These are phyloP conservation scores for Limenitis camilla DNA, from an alignment of 2,888 invertebrate genomes.

Conservation along the genomic window DNA sequence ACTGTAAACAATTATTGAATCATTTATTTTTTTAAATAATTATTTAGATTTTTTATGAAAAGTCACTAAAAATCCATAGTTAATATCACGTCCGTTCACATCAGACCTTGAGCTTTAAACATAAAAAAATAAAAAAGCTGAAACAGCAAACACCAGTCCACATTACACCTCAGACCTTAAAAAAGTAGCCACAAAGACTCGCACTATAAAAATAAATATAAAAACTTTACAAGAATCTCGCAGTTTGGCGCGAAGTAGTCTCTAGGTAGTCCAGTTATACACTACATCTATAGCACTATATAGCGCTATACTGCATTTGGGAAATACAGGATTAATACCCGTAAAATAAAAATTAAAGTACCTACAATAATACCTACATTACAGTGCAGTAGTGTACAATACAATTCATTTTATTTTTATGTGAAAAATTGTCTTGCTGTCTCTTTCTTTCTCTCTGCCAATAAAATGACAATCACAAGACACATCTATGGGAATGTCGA, in stretches of 20 bases:
- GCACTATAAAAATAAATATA: constrained; percentile 32
- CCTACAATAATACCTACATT: too few relatives aligned
- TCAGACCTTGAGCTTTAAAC: neutral
- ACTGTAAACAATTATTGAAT: too few relatives aligned
- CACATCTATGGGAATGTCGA: too few relatives aligned
- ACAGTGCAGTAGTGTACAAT: too few relatives aligned
- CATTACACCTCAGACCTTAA: constrained; percentile 28
- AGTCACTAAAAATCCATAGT: too few relatives aligned
- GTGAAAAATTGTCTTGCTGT: neutral
- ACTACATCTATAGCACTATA: neutral
- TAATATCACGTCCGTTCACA: too few relatives aligned
- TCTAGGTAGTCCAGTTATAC: neutral
- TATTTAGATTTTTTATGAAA: too few relatives aligned
- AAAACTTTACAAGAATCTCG: constrained; percentile 31
- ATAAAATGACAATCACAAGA: too few relatives aligned
- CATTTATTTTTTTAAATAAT: too few relatives aligned
- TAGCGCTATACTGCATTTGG: neutral
- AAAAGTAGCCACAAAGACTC: constrained; percentile 28
- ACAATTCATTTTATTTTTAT: neutral
- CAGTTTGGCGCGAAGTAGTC: constrained; percentile 33
- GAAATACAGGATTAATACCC: too few relatives aligned
- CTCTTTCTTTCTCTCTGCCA: too few relatives aligned
- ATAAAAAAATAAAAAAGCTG: constrained; percentile 13
- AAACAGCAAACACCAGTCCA: constrained; percentile 23
- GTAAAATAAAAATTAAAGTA: neutral